These are phyloP conservation scores for Chelon auratus DNA, from an alignment of 2,797 vertebrate species.

Conservation along the genomic window DNA sequence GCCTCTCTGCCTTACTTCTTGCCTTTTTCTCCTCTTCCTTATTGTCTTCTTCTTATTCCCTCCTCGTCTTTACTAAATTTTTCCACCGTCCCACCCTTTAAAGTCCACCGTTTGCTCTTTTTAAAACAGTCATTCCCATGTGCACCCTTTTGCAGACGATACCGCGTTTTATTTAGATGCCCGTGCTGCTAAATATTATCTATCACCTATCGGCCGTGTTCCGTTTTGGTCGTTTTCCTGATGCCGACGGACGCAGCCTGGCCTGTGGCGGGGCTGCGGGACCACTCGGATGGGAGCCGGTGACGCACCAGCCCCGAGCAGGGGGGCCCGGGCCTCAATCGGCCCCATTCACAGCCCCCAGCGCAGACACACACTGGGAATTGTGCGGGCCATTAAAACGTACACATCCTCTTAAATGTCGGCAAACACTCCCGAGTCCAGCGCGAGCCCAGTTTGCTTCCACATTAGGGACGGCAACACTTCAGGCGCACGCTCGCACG, in stretches of 20 bases:
- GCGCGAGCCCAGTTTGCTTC: conserved; percentile 35
- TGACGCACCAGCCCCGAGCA: conserved; percentile 72
- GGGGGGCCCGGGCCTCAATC: conserved; percentile 76
- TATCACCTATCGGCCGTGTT: too few species aligned
- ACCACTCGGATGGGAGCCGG: conserved; percentile 71
- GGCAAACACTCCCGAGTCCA: conserved; percentile 48
- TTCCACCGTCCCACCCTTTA: not conserved
- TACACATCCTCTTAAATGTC: conserved; percentile 70
- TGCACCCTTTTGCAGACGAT: not conserved
- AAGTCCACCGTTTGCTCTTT: too few species aligned
- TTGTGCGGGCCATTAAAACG: conserved; percentile 50
- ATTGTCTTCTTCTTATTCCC: not conserved
- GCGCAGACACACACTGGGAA: conserved; percentile 42
- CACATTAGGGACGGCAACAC: conserved; percentile 4
- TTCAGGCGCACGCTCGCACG: conserved; percentile 1
- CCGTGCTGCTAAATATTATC: too few species aligned
- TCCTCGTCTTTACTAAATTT: not conserved
- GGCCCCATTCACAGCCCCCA: conserved; percentile 74
- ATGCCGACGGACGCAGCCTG: conserved; percentile 36
- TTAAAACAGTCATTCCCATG: not conserved
- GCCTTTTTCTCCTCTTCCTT: not conserved
- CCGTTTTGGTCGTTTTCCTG: not conserved
- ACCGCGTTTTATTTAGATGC: too few species aligned
- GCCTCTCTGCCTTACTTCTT: too few species aligned
- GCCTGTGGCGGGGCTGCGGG: conserved; percentile 65